Conservation (phyloP, 2,888 invertebrate genomes). For the Agrilus mali region DNA sequence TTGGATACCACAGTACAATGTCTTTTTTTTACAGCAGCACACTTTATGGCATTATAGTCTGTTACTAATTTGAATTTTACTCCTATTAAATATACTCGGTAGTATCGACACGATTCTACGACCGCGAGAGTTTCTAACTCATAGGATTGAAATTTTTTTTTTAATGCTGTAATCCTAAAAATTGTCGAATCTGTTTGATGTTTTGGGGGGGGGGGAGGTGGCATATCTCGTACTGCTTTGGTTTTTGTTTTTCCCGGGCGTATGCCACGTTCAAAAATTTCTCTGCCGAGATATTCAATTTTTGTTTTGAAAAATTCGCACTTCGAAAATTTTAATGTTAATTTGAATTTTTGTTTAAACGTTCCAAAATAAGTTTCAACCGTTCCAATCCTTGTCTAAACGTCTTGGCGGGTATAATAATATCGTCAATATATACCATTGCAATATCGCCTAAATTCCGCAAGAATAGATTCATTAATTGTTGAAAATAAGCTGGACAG, state of each 20-base stretch:
- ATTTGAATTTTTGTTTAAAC: slow-evolving; percentile 2
- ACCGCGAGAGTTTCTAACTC: too few species aligned
- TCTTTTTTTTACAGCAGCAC: slow-evolving; percentile 5
- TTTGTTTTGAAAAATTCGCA: slow-evolving; percentile 8
- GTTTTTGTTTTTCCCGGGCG: slow-evolving; percentile 9
- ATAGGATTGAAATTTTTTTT: too few species aligned
- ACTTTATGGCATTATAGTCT: slow-evolving; percentile 5
- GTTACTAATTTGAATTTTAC: slow-evolving; percentile 6
- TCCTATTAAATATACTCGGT: slow-evolving; percentile 3
- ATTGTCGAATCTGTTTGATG: slow-evolving; percentile 7
- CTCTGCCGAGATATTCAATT: slow-evolving; percentile 10
- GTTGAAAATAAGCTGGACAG: slow-evolving; percentile 8
- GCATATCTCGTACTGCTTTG: slow-evolving; percentile 8
- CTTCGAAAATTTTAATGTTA: slow-evolving; percentile 9
- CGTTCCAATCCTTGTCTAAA: slow-evolving; percentile 5
- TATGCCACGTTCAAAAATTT: slow-evolving; percentile 5
- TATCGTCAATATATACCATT: slow-evolving; percentile 20
- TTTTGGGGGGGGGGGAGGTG: slow-evolving; percentile 5
- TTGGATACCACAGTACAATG: too few species aligned
- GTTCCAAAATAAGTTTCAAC: slow-evolving; percentile 5
- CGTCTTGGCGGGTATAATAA: slow-evolving; percentile 7
- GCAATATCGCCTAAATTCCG: slow-evolving; percentile 12
- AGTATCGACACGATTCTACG: too few species aligned
- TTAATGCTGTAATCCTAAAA: slow-evolving; percentile 4
- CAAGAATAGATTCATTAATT: slow-evolving; percentile 11